phyloP scores from a whole-genome alignment of 2,888 invertebrate genomes.

The Drosophila vallismaia region DNA sequence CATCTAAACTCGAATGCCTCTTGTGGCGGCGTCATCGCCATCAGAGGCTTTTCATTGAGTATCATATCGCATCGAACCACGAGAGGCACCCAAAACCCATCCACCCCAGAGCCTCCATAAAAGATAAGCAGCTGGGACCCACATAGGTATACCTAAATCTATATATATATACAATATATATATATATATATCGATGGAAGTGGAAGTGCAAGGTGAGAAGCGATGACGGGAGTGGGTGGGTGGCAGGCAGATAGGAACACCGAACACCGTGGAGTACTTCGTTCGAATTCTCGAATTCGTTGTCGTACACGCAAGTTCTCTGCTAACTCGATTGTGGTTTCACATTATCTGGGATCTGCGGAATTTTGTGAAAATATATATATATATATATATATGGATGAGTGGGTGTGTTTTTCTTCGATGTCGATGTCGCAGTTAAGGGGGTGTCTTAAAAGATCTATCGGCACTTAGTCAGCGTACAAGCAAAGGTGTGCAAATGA shows the following conservation, averaged over 20 bases:
- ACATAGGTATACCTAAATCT: constrained; percentile 2
- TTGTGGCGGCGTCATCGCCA: constrained; percentile 44
- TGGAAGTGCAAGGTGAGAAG: constrained; percentile 12
- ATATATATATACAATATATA: not conserved
- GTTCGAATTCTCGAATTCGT: constrained; percentile 49
- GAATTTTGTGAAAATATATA: constrained; percentile 50
- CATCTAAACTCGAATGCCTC: constrained; percentile 18
- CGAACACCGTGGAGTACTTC: constrained; percentile 47
- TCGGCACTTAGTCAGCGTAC: constrained; percentile 42
- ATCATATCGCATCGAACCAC: constrained; percentile 36
- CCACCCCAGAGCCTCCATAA: constrained; percentile 46
- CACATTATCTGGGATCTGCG: constrained; percentile 65
- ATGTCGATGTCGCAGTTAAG: not conserved
- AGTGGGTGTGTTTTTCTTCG: constrained; percentile 9
- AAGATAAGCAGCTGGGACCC: constrained; percentile 63
- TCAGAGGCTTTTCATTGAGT: constrained; percentile 65
- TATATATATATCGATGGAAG: constrained; percentile 9
- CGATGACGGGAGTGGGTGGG: constrained; percentile 9
- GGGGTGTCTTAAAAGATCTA: constrained; percentile 34
- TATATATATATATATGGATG: not conserved
- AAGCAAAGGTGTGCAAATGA: constrained; percentile 36
- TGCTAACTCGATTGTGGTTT: constrained; percentile 62
- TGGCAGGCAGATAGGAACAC: constrained; percentile 43
- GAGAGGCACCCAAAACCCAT: constrained; percentile 3
- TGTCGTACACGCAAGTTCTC: constrained; percentile 54